A percentile compares a stretch with the other conserved stretches of the same genome.
These are phyloP conservation scores for Ligdia adustata DNA, from an alignment of 2,888 invertebrate genomes.

Conservation along the genomic window DNA sequence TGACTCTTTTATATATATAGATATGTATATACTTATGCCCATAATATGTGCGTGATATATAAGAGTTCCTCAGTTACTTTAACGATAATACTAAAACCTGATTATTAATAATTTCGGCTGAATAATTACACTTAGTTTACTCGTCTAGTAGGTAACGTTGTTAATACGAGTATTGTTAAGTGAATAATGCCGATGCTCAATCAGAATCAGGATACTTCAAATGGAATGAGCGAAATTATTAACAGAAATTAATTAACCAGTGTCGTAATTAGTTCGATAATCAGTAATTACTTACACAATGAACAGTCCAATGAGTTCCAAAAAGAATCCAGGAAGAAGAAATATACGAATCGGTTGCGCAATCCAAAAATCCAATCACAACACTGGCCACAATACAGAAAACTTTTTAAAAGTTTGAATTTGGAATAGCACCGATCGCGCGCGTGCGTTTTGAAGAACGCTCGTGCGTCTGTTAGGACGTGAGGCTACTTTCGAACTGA, in stretches of 20 bases:
- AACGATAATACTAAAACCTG: too few species aligned
- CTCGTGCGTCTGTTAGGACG: constrained; percentile 64
- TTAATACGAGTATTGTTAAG: too few species aligned
- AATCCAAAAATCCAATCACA: constrained; percentile 59
- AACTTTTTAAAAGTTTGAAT: constrained; percentile 41
- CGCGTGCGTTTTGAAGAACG: constrained; percentile 45
- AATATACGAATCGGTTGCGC: constrained; percentile 17
- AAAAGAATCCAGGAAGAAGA: constrained; percentile 37
- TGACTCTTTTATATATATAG: too few species aligned
- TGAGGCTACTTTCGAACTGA: constrained; percentile 79
- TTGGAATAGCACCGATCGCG: constrained; percentile 54
- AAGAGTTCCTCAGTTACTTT: too few species aligned
- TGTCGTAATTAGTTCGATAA: constrained; percentile 13
- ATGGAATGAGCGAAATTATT: not conserved
- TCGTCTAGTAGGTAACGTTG: too few species aligned
- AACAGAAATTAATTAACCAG: constrained; percentile 2
- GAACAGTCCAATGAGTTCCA: constrained; percentile 63
- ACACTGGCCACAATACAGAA: constrained; percentile 63
- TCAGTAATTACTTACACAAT: constrained; percentile 62
- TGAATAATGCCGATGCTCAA: not conserved
- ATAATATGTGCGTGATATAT: too few species aligned
- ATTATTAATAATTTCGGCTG: too few species aligned
- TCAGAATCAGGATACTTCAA: not conserved
- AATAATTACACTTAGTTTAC: too few species aligned
- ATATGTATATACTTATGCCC: too few species aligned